A percentile compares a stretch with the other conserved stretches of the same genome.
Evolutionary conservation across 2,113 vertebrate species (phyloP).

Genomic region (Engystomops pustulosus): DNA sequence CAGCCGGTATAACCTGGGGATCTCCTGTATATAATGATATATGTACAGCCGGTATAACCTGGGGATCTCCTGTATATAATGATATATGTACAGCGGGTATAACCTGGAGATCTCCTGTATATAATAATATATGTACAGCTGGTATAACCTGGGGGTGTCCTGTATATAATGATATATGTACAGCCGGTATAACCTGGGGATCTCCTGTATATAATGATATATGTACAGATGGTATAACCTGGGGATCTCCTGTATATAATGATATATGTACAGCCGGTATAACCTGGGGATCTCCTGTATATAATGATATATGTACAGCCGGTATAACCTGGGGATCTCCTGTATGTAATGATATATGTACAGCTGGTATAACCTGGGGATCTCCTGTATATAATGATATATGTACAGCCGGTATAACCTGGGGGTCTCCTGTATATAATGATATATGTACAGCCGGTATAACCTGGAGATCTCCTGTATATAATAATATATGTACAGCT

Average conservation of each 20-base stretch:
- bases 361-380: too few relatives aligned
- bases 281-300: background rate
- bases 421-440: too few relatives aligned
- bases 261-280: background rate
- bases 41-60: too few relatives aligned
- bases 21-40: background rate
- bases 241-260: background rate
- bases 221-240: background rate
- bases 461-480: too few relatives aligned
- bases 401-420: background rate
- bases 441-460: too few relatives aligned
- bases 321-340: background rate
- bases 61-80: too few relatives aligned
- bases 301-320: background rate
- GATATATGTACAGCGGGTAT: too few relatives aligned
- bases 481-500: too few relatives aligned
- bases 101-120: too few relatives aligned
- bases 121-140: too few relatives aligned
- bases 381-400: background rate
- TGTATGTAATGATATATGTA: background rate
- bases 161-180: background rate
- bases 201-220: background rate
- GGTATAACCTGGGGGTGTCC: too few relatives aligned
- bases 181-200: background rate
- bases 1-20: background rate